Evolutionary conservation across 1,140 invertebrate species (phyloP).

Genomic region (Drosophila arizonae): DNA sequence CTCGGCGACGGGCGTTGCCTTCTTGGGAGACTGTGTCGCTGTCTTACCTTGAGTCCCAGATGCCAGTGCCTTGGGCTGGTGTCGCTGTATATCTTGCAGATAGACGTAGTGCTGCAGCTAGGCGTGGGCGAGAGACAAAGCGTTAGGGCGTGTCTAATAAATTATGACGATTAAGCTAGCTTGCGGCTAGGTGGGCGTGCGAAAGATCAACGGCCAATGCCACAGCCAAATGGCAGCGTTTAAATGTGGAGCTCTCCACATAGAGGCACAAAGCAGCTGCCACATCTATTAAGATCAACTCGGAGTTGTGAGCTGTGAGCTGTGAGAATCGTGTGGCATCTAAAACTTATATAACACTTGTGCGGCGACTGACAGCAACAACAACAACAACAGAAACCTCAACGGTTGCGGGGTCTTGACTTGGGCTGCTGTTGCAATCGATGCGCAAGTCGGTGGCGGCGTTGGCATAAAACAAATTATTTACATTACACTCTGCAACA

Average conservation of each 20-base stretch:
- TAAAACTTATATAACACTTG: constrained; percentile 75
- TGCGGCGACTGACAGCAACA: constrained; percentile 45
- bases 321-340: constrained; percentile 79
- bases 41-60: constrained; percentile 64
- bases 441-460: constrained; percentile 40
- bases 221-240: constrained; percentile 37
- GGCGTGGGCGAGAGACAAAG: constrained; percentile 31
- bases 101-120: constrained; percentile 79
- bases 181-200: constrained; percentile 19
- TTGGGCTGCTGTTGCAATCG: constrained; percentile 60
- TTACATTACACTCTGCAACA: constrained; percentile 48
- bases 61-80: constrained; percentile 63
- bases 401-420: constrained; percentile 11
- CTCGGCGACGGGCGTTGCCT: constrained; percentile 58
- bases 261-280: constrained; percentile 10
- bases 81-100: constrained; percentile 76
- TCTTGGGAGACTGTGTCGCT: constrained; percentile 39
- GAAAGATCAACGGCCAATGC: constrained; percentile 49
- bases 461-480: constrained; percentile 36
- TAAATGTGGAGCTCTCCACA: constrained; percentile 31
- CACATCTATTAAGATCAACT: constrained; percentile 8
- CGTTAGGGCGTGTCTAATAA: constrained; percentile 42
- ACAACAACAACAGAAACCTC: constrained; percentile 14
- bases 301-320: constrained; percentile 39
- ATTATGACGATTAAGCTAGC: constrained; percentile 34